Evolutionary conservation across 2,113 vertebrate species (phyloP).

Genomic region (Ailuropoda melanoleuca): DNA sequence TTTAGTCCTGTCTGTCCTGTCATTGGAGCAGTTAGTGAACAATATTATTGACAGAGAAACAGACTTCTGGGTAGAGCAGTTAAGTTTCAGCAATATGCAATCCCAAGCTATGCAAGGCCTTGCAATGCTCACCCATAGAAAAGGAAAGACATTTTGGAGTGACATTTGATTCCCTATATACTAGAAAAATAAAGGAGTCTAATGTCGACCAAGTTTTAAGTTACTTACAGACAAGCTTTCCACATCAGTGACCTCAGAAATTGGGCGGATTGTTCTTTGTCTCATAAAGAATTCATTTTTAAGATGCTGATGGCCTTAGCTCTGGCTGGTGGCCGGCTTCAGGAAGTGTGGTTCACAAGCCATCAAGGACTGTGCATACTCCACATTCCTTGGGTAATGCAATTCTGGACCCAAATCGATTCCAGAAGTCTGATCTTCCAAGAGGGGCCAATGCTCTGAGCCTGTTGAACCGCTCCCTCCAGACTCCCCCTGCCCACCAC

Average conservation of each 20-base stretch:
- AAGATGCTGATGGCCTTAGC: conserved; percentile 77
- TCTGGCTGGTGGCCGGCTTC: conserved; percentile 82
- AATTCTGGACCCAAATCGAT: conserved; percentile 86
- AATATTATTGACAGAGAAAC: conserved; percentile 33
- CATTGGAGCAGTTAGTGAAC: neutral
- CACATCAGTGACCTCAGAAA: conserved; percentile 76
- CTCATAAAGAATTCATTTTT: conserved; percentile 78
- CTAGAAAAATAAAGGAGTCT: conserved; percentile 58
- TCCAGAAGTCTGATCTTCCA: conserved; percentile 84
- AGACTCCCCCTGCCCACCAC: neutral
- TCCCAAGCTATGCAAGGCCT: conserved; percentile 18
- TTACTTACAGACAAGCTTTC: conserved; percentile 75
- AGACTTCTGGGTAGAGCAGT: conserved; percentile 35
- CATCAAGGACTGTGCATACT: conserved; percentile 81
- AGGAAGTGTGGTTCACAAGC: conserved; percentile 80
- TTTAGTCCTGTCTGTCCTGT: neutral
- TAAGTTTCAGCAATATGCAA: conserved; percentile 51
- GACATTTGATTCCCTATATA: conserved; percentile 45
- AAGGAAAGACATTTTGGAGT: conserved; percentile 45
- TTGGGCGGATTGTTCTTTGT: conserved; percentile 70
- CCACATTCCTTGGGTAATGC: conserved; percentile 86
- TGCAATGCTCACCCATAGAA: conserved; percentile 49
- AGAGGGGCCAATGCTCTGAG: conserved; percentile 33
- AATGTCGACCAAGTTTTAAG: conserved; percentile 43
- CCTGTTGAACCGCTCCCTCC: neutral